Percentiles rank a stretch among this genome's conserved stretches.
These are phyloP conservation scores for Drosophila bocqueti DNA, from an alignment of 1,140 invertebrate species.

Conservation along the genomic window DNA sequence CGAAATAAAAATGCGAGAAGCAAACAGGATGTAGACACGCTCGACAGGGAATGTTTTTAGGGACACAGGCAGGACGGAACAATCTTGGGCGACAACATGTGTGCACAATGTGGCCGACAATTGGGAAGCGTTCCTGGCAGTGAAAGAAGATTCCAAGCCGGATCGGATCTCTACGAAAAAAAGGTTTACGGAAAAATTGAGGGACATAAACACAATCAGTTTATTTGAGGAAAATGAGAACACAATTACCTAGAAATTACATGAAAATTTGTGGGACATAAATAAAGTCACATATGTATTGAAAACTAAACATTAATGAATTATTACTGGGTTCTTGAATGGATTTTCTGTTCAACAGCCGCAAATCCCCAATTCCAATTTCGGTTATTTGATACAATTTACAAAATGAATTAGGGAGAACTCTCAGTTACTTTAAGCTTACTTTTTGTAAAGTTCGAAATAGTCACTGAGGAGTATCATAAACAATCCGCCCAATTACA, in stretches of 20 bases:
- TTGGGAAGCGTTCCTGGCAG: conserved; percentile 25
- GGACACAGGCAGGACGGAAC: conserved; percentile 20
- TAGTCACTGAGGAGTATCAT: not conserved
- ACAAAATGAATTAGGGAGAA: not conserved
- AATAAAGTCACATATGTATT: not conserved
- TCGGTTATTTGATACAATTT: not conserved
- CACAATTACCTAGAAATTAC: conserved; percentile 7
- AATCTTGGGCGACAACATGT: conserved; percentile 68
- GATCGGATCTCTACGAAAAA: conserved; percentile 15
- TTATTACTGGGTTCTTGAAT: not conserved
- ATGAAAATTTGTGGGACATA: not conserved
- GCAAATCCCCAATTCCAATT: not conserved
- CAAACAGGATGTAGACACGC: conserved; percentile 78
- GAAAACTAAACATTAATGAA: not conserved
- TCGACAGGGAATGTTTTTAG: conserved; percentile 42
- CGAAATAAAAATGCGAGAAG: conserved; percentile 56
- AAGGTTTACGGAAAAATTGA: conserved; percentile 31
- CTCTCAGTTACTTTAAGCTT: not conserved
- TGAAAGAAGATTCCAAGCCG: conserved; percentile 21
- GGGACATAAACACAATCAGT: conserved; percentile 20
- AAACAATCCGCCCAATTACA: not conserved
- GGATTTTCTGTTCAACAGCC: not conserved
- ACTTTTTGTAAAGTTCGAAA: not conserved
- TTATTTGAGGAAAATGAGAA: conserved; percentile 9
- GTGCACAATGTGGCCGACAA: conserved; percentile 67